Evolutionary conservation across 2,113 vertebrate species (phyloP), one percentile per base, ranked within the genome.

Genomic region (Megaptera novaeangliae): DNA sequence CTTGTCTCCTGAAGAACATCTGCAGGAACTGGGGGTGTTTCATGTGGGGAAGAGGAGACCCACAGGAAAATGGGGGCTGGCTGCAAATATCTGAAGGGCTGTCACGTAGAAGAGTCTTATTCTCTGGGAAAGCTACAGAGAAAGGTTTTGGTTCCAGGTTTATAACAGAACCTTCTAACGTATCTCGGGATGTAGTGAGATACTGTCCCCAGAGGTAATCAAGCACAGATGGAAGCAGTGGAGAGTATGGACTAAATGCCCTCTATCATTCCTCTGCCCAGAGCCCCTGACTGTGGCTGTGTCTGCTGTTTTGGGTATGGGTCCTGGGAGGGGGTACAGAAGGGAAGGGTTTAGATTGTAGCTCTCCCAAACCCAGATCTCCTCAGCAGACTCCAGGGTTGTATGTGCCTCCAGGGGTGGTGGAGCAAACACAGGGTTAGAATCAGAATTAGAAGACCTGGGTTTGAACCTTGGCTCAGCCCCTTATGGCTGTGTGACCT

Each of bases 111-210:
- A 78, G 34, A 78, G 11, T 64, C 17, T 36, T 68, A 71, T 52
- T 81, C 23, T 63, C 27, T 71, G 64, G 36, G 29, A 83, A 94
- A 81, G 31, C 25, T 75, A 41, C 1, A 74, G n/a, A 29, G 63
- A 91, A 66, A 91, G 21, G 14, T 81, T 87, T 87, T 81, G 36
- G 66, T 12, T 68, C 18, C 41, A 78, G 46, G 52, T 96, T 88
- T 93, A 57, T n/a, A 88, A 77, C n/a, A 59, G 61, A 89, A 44
- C n/a, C 57, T 93, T 86, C 39, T 95, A 81, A 82, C n/a, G 29
- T 90, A 46, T 72, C 59, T 97, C 21, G 5, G n/a, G 36, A 59
- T 66, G 2, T 82, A 34, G n/a, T 55, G 69, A 81, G 21, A 69
- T 94, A 46, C 39, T 81, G 27, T 72, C 61, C 29, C 17, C 64